These are phyloP conservation scores for Hemistola chrysoprasaria DNA, from an alignment of 2,888 invertebrate species.

Conservation along the genomic window DNA sequence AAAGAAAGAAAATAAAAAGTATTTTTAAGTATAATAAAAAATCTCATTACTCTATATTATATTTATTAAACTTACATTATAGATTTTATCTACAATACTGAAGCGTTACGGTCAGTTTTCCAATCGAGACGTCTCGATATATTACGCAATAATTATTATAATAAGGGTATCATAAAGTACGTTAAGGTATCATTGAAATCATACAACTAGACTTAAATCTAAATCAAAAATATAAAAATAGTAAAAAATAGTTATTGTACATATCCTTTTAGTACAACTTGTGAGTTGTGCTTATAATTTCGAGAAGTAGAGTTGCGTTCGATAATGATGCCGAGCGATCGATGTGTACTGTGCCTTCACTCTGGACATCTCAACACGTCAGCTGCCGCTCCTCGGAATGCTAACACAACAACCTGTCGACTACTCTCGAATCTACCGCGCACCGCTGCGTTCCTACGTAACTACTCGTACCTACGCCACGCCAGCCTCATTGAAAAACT, in stretches of 20 bases:
- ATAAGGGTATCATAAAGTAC: constrained; percentile 63
- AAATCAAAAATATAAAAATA: constrained; percentile 81
- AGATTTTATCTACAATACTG: constrained; percentile 83
- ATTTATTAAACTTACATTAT: constrained; percentile 78
- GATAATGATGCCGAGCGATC: background rate
- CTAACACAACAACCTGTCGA: constrained; percentile 34
- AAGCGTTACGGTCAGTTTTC: constrained; percentile 74
- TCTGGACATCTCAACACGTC: too few species aligned
- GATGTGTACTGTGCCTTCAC: too few species aligned
- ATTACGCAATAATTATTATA: constrained; percentile 70
- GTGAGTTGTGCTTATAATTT: constrained; percentile 66
- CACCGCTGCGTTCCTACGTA: constrained; percentile 23
- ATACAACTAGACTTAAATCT: constrained; percentile 80
- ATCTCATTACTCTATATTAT: constrained; percentile 78
- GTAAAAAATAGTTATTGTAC: constrained; percentile 81
- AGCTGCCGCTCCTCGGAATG: background rate
- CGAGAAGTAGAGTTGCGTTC: constrained; percentile 20
- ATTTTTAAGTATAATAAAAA: constrained; percentile 81
- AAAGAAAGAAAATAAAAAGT: constrained; percentile 81
- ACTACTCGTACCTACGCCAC: constrained; percentile 22
- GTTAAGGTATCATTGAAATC: constrained; percentile 72
- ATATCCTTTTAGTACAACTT: constrained; percentile 69
- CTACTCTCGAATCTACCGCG: constrained; percentile 5
- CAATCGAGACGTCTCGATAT: constrained; percentile 66
- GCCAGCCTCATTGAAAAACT: constrained; percentile 72